phyloP scores from a whole-genome alignment of 1,140 invertebrate species.

The Branchinecta lindahli region DNA sequence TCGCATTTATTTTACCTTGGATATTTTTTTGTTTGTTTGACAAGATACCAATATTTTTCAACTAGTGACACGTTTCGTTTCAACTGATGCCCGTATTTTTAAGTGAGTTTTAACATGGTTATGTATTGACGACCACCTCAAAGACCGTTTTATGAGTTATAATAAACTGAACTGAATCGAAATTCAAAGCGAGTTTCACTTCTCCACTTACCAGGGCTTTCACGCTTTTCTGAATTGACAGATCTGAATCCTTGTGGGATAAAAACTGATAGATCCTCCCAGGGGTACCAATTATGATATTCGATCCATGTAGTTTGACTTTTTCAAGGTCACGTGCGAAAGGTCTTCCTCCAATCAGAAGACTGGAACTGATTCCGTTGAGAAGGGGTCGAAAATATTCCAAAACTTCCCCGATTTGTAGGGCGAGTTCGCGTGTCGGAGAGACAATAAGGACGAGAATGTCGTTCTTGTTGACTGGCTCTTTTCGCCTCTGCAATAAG shows the following conservation, averaged over 20 bases:
- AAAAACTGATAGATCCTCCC: slow-evolving; percentile 44
- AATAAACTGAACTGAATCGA: no score
- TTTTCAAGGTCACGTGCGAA: slow-evolving; percentile 51
- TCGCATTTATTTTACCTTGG: no score
- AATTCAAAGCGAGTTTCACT: no score
- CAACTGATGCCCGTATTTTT: no score
- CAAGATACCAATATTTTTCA: no score
- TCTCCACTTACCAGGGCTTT: slow-evolving; percentile 48
- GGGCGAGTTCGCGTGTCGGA: slow-evolving; percentile 80
- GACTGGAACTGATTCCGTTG: slow-evolving; percentile 29
- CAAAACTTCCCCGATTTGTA: slow-evolving; percentile 68
- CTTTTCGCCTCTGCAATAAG: slow-evolving; percentile 29
- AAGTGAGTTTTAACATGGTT: no score
- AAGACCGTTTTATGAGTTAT: no score
- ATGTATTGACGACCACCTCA: no score
- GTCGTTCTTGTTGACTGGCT: slow-evolving; percentile 55
- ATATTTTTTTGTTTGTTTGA: no score
- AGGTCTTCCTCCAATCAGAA: slow-evolving; percentile 69
- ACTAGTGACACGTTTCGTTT: no score
- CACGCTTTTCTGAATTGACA: slow-evolving; percentile 27
- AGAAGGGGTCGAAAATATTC: slow-evolving; percentile 37
- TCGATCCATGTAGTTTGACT: slow-evolving; percentile 51
- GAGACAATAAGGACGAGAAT: slow-evolving; percentile 77
- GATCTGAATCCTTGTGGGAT: background rate
- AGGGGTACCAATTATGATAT: slow-evolving; percentile 82